Evolutionary conservation across 2,113 vertebrate genomes (phyloP).

Genomic region (Psittacula cyanocephala): DNA sequence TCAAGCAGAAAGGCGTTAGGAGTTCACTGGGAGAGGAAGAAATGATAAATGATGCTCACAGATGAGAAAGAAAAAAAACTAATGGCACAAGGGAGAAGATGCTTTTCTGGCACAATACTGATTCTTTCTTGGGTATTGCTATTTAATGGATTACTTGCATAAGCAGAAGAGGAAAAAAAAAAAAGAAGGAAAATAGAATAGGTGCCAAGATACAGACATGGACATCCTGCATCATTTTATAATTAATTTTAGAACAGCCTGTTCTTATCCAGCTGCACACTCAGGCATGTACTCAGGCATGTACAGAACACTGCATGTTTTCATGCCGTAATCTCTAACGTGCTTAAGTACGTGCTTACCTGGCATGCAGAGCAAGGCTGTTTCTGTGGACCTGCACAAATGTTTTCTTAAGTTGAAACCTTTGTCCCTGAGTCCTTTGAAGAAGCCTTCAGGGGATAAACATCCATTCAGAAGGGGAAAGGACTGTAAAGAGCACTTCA

Average conservation of each 20-base stretch:
- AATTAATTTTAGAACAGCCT: neutral
- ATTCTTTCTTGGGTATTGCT: neutral
- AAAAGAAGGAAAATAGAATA: neutral
- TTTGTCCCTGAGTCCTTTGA: neutral
- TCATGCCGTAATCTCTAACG: accelerated
- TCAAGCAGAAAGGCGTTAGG: neutral
- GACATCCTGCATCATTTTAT: neutral
- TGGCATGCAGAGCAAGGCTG: neutral
- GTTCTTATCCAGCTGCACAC: neutral
- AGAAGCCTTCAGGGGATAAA: constrained; percentile 1
- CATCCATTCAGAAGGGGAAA: constrained; percentile 3
- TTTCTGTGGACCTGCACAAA: neutral
- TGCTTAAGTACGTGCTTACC: neutral
- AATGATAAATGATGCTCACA: neutral
- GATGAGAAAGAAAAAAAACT: neutral
- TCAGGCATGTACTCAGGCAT: neutral
- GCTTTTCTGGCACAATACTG: neutral
- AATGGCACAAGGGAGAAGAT: neutral
- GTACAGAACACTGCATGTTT: neutral
- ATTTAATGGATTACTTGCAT: neutral
- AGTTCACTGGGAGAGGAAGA: neutral
- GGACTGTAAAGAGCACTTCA: constrained; percentile 20
- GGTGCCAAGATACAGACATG: neutral
- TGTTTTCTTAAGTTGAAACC: neutral
- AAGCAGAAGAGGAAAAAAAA: neutral